These are phyloP conservation scores for Nerophis ophidion DNA, from an alignment of 2,113 vertebrate species.

Conservation along the genomic window DNA sequence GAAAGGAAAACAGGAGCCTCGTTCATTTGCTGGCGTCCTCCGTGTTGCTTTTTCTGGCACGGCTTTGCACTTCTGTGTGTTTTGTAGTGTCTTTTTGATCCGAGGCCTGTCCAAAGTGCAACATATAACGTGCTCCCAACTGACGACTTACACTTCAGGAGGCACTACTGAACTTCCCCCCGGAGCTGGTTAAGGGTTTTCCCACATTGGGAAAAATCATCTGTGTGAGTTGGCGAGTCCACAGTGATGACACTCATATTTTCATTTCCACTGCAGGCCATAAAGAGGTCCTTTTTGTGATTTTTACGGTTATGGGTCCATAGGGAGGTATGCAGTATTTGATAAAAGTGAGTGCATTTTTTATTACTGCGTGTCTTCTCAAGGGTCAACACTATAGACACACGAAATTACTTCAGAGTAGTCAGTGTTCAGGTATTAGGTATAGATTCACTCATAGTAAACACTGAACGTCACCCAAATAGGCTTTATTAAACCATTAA, in stretches of 20 bases:
- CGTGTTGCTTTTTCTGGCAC: conserved; percentile 15
- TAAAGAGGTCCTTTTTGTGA: not conserved
- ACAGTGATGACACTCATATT: conserved; percentile 52
- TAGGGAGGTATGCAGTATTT: not conserved
- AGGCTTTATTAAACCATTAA: too few relatives aligned
- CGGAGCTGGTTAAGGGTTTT: conserved; percentile 23
- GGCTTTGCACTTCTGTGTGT: conserved; percentile 11
- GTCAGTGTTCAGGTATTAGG: too few relatives aligned
- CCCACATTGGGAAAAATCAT: conserved; percentile 46
- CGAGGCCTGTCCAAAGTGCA: conserved; percentile 17
- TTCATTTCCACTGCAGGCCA: conserved; percentile 56
- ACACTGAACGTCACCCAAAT: too few relatives aligned
- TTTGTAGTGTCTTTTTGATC: conserved; percentile 18
- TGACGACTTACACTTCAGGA: conserved; percentile 17
- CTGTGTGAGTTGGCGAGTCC: conserved; percentile 27
- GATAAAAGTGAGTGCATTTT: too few relatives aligned
- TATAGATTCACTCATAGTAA: too few relatives aligned
- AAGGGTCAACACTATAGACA: too few relatives aligned
- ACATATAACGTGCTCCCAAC: conserved; percentile 18
- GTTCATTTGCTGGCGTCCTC: conserved; percentile 32
- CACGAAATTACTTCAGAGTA: too few relatives aligned
- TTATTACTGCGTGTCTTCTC: too few relatives aligned
- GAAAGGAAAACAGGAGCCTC: conserved; percentile 39
- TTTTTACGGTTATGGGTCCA: not conserved
- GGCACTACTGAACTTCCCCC: not conserved